Evolutionary conservation across 1,140 invertebrate genomes (phyloP), one percentile per base, ranked within the genome.

Genomic region (Megalopta genalis): DNA sequence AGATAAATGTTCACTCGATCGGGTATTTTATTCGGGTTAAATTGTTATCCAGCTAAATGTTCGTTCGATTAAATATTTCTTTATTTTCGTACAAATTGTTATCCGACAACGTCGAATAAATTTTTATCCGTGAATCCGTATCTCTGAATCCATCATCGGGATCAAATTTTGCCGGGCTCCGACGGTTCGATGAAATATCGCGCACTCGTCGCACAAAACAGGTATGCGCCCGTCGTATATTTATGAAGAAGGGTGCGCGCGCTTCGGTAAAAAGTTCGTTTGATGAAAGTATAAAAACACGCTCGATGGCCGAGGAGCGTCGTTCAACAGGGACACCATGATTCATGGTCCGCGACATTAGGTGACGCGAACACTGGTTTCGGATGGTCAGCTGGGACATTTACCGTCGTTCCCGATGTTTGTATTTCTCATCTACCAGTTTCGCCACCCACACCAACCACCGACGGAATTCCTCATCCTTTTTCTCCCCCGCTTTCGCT

Each of bases 361-460:
- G 63, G 68, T 84, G 62, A 72, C 74, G 39, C 49, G 70, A 39
- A 84, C 78, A 77, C 71, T 77, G 80, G 71, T 66, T 67, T 68
- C 75, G 68, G 42, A 52, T 32, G 68, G 66, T 37, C 72, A 59
- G 76, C 37, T 60, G 63, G 49, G 73, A 75, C 77, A 77, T 82
- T 85, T 87, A 73, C 71, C 72, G 72, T 63, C 82, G 57, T 71
- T 84, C 77, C 79, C 68, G 68, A 86, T 90, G 90, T 91, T 92
- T 92, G 88, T 89, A 88, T 88, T 92, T 92, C 88, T 90, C 90
- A 90, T 92, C 89, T 89, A 89, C 90, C 86, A 90, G 86, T 87
- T 90, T 82, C 71, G 90, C 84, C 88, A 89, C 89, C 89, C 90
- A 90, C 90, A 79, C 75, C 76, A 52, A 12, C 23, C 32, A 27